A percentile compares a stretch with the other conserved stretches of the same genome.
phyloP scores from a whole-genome alignment of 2,113 vertebrate genomes.

The Zosterops japonicus region DNA sequence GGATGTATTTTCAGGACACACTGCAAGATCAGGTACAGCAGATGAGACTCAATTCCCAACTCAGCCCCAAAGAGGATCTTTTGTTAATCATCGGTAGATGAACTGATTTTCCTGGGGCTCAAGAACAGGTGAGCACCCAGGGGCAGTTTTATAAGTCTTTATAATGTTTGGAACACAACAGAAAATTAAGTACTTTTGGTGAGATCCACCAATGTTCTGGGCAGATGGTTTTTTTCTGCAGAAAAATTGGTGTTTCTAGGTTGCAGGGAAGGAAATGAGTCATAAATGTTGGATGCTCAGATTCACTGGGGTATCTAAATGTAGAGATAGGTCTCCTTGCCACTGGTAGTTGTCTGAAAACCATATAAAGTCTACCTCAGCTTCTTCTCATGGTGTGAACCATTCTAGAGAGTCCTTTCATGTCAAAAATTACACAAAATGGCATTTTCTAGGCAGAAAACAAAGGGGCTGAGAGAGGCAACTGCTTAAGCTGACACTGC shows the following conservation, averaged over 20 bases:
- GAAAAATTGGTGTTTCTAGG: background rate
- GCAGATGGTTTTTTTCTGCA: background rate
- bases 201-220: background rate
- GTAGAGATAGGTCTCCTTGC: background rate
- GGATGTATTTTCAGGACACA: background rate
- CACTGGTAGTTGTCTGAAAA: background rate
- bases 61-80: background rate
- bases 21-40: background rate
- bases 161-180: background rate
- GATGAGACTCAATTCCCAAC: background rate
- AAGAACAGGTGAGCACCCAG: background rate
- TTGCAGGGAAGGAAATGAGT: background rate
- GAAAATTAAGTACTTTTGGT: background rate
- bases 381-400: background rate
- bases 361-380: background rate
- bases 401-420: background rate
- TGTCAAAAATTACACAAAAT: background rate
- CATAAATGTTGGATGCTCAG: background rate
- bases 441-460: background rate
- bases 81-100: background rate
- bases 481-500: background rate
- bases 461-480: background rate
- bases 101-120: background rate
- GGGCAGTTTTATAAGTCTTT: background rate
- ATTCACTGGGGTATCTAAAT: background rate